phyloP scores from a whole-genome alignment of 92 coral and sea anemone species.

The Heteractis magnifica region DNA sequence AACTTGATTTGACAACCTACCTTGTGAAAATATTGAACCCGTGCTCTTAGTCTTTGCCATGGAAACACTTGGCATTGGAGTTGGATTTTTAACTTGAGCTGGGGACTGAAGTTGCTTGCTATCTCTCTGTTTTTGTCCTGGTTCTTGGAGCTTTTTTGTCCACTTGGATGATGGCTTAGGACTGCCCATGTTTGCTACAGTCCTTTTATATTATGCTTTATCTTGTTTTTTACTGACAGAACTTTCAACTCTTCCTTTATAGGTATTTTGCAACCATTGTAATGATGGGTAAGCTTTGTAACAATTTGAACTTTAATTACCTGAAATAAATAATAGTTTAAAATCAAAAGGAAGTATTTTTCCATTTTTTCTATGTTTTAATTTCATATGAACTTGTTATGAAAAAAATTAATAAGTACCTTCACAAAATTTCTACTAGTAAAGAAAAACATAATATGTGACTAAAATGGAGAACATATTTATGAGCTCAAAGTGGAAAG shows the following conservation, averaged over 20 bases:
- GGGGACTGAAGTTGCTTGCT: slow-evolving; percentile 13
- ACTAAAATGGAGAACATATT: too few species aligned
- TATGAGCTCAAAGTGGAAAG: too few species aligned
- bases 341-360: too few species aligned
- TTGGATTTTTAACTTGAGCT: slow-evolving; percentile 18
- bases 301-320: neutral
- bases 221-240: neutral
- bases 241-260: neutral
- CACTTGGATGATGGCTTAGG: neutral
- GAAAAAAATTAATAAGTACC: too few species aligned
- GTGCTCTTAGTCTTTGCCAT: neutral
- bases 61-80: neutral
- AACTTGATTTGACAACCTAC: neutral
- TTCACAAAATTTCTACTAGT: too few species aligned
- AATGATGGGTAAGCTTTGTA: neutral
- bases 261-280: neutral
- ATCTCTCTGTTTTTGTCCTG: neutral
- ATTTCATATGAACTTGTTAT: too few species aligned
- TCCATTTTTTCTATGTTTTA: too few species aligned
- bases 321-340: neutral
- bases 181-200: neutral
- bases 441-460: too few species aligned
- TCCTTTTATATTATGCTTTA: neutral
- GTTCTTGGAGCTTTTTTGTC: neutral
- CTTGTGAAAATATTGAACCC: neutral